Evolutionary conservation across 1,140 invertebrate species (phyloP).

Genomic region (Maconellicoccus hirsutus): DNA sequence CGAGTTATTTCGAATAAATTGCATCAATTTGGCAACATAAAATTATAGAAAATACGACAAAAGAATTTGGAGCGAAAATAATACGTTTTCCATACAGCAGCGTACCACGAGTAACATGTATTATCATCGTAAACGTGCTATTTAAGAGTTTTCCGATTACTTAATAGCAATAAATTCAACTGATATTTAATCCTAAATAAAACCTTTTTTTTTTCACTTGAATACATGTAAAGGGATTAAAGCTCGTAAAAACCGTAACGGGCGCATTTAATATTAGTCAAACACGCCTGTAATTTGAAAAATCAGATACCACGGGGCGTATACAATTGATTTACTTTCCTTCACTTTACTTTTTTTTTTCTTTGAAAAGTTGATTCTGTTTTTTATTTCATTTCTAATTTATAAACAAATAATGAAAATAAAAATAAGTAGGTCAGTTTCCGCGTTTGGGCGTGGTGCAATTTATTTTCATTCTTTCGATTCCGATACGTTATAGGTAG

Average conservation of each 20-base stretch:
- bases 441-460: not conserved
- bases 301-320: conserved; percentile 16
- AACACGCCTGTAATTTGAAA: conserved; percentile 4
- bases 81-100: too few relatives aligned
- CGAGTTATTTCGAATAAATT: too few relatives aligned
- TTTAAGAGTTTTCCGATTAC: not conserved
- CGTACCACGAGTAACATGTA: too few relatives aligned
- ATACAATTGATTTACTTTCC: conserved; percentile 20
- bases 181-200: not conserved
- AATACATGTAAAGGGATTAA: not conserved
- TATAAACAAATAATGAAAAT: conserved; percentile 13
- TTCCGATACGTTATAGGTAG: not conserved
- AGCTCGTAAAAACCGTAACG: not conserved
- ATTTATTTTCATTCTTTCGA: not conserved
- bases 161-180: not conserved
- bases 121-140: not conserved
- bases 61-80: too few relatives aligned
- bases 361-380: not conserved
- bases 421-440: conserved; percentile 18
- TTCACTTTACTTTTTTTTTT: conserved; percentile 17
- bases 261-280: conserved; percentile 5
- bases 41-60: too few relatives aligned
- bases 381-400: conserved; percentile 22
- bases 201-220: not conserved
- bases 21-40: too few relatives aligned